phyloP scores from a whole-genome alignment of 2,113 vertebrate genomes.

The Myiopsitta monachus region DNA sequence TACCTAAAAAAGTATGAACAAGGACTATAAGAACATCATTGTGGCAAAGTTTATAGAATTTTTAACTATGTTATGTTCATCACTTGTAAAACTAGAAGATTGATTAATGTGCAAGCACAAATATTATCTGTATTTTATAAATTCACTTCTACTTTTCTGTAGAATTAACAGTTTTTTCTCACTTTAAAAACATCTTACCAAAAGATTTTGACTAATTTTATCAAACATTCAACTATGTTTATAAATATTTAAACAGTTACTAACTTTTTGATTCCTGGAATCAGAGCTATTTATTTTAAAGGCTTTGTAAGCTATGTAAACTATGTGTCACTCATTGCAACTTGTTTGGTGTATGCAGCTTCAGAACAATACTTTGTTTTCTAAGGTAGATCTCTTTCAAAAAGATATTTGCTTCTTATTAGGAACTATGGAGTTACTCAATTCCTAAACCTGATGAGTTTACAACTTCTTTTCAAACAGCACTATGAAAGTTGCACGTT shows the following conservation, averaged over 20 bases:
- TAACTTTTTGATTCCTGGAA: not conserved
- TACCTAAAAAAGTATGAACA: not conserved
- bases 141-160: not conserved
- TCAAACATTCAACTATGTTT: not conserved
- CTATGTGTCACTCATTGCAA: not conserved
- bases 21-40: not conserved
- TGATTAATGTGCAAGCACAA: not conserved
- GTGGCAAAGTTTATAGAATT: not conserved
- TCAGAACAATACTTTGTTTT: not conserved
- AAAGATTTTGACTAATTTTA: not conserved
- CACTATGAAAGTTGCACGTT: not conserved
- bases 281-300: conserved; percentile 19
- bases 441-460: not conserved
- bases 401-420: not conserved
- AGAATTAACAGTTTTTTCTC: not conserved
- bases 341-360: not conserved
- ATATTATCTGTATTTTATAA: not conserved
- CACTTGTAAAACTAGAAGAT: not conserved
- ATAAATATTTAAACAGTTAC: not conserved
- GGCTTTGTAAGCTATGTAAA: not conserved
- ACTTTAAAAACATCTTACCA: not conserved
- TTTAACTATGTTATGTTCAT: not conserved
- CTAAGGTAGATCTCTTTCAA: not conserved
- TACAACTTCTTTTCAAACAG: not conserved
- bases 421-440: not conserved